Evolutionary conservation across 2,113 vertebrate species (phyloP).

Genomic region (Heterotilapia buettikoferi): DNA sequence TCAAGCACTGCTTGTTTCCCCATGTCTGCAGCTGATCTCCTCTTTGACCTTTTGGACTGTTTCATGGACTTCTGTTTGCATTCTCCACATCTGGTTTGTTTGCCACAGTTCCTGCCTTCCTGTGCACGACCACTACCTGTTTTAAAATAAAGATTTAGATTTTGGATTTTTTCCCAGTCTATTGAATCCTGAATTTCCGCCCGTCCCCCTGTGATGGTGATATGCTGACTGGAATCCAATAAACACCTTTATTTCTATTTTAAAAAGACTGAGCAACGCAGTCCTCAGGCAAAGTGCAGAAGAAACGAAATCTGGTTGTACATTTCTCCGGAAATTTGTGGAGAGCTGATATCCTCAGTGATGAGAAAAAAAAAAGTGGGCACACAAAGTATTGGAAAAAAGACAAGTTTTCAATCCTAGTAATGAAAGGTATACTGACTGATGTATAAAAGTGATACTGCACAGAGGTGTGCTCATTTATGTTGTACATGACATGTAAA

Average conservation of each 20-base stretch:
- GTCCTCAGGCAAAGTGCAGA: background rate
- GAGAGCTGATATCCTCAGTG: background rate
- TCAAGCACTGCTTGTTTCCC: background rate
- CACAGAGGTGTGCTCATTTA: background rate
- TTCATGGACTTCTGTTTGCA: background rate
- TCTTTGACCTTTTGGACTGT: background rate
- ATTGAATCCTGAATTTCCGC: accelerated
- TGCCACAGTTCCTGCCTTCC: background rate
- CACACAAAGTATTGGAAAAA: background rate
- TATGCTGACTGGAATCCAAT: background rate
- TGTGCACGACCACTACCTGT: background rate
- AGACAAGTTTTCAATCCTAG: background rate
- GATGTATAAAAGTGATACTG: background rate
- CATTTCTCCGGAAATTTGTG: background rate
- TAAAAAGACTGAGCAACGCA: background rate
- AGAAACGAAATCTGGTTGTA: background rate
- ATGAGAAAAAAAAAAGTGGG: background rate
- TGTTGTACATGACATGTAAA: background rate
- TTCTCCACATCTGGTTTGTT: background rate
- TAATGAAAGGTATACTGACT: background rate
- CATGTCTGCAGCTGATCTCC: background rate
- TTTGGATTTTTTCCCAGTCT: background rate
- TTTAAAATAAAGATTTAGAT: background rate
- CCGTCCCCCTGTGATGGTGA: background rate
- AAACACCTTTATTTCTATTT: background rate